Percentiles rank a stretch among this genome's conserved stretches.
Evolutionary conservation across 1,140 invertebrate species (phyloP).

Genomic region (Venustaconcha ellipsiformis): DNA sequence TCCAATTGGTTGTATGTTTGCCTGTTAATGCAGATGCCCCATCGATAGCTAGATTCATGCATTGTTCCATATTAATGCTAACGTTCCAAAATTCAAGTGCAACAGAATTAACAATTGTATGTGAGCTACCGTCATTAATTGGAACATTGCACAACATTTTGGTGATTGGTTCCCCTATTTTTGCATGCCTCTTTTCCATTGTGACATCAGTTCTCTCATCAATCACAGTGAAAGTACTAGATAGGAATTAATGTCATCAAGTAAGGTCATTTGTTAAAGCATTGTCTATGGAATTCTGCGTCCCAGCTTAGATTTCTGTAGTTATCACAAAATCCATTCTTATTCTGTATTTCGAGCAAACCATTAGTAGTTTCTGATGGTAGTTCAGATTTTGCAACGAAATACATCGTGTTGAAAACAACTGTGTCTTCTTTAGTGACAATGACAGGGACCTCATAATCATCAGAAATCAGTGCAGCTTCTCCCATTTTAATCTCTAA

Average conservation of each 20-base stretch:
- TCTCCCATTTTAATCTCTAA: no score
- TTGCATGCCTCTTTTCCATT: slow-evolving; percentile 17
- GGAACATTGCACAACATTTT: no score
- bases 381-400: not conserved
- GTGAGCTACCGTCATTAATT: not conserved
- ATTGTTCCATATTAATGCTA: slow-evolving; percentile 3
- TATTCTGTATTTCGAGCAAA: slow-evolving; percentile 5
- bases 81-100: not conserved
- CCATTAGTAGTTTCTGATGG: slow-evolving; percentile 2
- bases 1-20: slow-evolving; percentile 7
- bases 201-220: slow-evolving; percentile 22
- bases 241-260: slow-evolving; percentile 9
- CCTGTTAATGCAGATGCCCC: slow-evolving; percentile 13
- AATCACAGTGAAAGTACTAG: slow-evolving; percentile 1
- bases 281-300: slow-evolving; percentile 2
- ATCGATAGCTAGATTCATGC: slow-evolving; percentile 10
- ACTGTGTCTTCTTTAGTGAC: no score
- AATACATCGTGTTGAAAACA: no score
- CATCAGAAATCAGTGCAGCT: no score
- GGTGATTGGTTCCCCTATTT: not conserved
- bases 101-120: slow-evolving; percentile 2
- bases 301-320: slow-evolving; percentile 24
- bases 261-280: not conserved
- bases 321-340: not conserved
- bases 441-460: no score